Conservation (phyloP, 2,113 vertebrate genomes). For the Crypturellus undulatus region DNA sequence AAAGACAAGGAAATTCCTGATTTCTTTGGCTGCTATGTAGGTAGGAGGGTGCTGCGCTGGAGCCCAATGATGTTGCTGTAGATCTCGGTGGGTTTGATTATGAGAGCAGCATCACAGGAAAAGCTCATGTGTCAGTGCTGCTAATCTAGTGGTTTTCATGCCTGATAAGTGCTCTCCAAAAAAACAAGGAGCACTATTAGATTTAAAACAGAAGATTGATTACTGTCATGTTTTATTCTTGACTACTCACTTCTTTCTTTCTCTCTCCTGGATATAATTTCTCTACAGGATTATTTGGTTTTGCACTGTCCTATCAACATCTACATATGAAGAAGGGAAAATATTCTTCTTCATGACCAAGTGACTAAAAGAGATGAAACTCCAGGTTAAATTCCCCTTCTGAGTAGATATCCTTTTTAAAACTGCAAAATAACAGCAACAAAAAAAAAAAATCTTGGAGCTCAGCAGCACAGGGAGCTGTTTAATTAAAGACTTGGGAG, state of each 20-base stretch:
- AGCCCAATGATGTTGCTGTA: too few relatives aligned
- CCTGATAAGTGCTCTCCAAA: neutral
- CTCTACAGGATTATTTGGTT: neutral
- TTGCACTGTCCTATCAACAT: neutral
- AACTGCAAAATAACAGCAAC: neutral
- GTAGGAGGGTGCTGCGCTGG: too few relatives aligned
- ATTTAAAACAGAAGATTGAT: neutral
- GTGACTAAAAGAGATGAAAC: neutral
- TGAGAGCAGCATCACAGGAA: neutral
- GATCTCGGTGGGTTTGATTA: neutral
- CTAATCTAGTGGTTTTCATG: neutral
- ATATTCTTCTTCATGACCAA: neutral
- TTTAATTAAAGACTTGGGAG: conserved; percentile 32
- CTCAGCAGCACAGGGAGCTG: neutral
- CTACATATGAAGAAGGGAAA: neutral
- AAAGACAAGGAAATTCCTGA: neutral
- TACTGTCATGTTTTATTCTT: neutral
- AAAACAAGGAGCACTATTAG: neutral
- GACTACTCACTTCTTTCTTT: neutral
- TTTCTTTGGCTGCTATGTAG: neutral
- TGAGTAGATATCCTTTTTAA: neutral
- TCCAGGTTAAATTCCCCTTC: neutral
- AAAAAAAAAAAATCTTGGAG: neutral
- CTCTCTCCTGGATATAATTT: neutral
- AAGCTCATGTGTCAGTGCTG: neutral